phyloP scores from a whole-genome alignment of 2,113 vertebrate genomes.

The cat (Felis catus) region F.catus_Fca126_mat1.0 CM031417.1:57839501-57840000 shows the following conservation, averaged over 20 bases:
- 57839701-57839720: not conserved
- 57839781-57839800: not conserved
- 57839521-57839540: not conserved
- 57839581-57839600: not conserved
- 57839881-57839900: not conserved
- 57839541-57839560: not conserved
- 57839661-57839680: not conserved
- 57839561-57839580: not conserved
- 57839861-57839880: conserved; percentile 4
- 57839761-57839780: not conserved
- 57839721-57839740: not conserved
- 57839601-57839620: not conserved
- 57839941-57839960: not conserved
- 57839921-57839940: not conserved
- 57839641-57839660: not conserved
- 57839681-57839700: not conserved
- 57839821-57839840: not conserved
- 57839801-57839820: not conserved
- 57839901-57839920: not conserved
- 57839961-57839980: not conserved
- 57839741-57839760: not conserved
- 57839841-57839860: not conserved
- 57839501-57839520: not conserved
- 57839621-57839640: not conserved
- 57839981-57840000: conserved; percentile 1